Conservation (phyloP, 2,888 invertebrate genomes). For the Leucophenga montana region DNA sequence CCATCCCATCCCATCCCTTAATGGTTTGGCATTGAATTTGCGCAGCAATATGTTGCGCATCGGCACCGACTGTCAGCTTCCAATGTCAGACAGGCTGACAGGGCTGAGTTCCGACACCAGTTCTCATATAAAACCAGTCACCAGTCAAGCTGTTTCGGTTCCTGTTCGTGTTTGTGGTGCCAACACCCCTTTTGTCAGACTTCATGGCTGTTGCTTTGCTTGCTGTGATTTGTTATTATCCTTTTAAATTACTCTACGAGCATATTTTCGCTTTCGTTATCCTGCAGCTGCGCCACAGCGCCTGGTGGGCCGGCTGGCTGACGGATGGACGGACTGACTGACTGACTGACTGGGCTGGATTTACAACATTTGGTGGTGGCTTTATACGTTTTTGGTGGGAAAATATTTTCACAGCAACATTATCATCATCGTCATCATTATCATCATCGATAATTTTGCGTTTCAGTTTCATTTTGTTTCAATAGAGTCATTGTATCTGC, state of each 20-base stretch:
- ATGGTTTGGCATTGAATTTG: constrained; percentile 26
- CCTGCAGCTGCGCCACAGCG: constrained; percentile 57
- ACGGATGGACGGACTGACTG: too few relatives aligned
- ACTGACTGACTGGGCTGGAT: too few relatives aligned
- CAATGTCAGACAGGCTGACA: constrained; percentile 34
- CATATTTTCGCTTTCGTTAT: constrained; percentile 34
- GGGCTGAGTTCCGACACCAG: background rate
- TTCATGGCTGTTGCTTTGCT: constrained; percentile 34
- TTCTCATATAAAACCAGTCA: constrained; percentile 45
- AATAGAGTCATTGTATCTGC: background rate
- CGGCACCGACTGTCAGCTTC: constrained; percentile 20
- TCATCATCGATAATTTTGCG: constrained; percentile 33
- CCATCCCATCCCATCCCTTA: background rate
- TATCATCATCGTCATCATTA: background rate
- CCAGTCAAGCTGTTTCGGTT: constrained; percentile 44
- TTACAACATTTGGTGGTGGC: constrained; percentile 52
- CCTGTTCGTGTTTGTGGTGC: too few relatives aligned
- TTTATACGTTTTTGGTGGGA: constrained; percentile 53
- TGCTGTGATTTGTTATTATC: constrained; percentile 26
- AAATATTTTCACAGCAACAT: constrained; percentile 42
- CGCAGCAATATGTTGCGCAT: constrained; percentile 30
- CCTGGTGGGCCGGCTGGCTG: constrained; percentile 15
- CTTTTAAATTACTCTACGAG: constrained; percentile 9
- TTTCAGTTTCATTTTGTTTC: constrained; percentile 44
- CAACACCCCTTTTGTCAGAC: constrained; percentile 48